Base-by-base conservation (phyloP, 2,797 vertebrate genomes). In the Agapornis canus region DNA sequence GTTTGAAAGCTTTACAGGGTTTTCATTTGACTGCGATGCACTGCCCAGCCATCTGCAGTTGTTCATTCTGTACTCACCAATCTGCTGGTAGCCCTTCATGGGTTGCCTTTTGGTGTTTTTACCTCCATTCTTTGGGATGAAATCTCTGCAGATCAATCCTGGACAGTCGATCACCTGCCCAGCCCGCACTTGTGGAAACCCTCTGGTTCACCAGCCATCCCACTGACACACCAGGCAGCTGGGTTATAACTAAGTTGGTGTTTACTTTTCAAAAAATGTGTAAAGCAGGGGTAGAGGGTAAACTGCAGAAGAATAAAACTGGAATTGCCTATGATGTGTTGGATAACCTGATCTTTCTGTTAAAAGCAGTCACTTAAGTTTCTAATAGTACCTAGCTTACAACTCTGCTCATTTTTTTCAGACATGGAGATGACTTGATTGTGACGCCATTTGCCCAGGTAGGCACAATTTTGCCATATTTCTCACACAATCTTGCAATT, bases 361-460 rank as follows among this genome's bases (percentile, higher is more conserved):
- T 59, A 51, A 82, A 81, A 91, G 39, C 32, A 60, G 11, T 29
- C 45, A 43, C 27, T 49, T 59, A 69, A 84, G 17, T 86, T 79
- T 43, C 69, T 43, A 21, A 6, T 68, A 64, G 45, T 61, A 48
- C 43, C 95, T 97, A 93, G 96, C 69, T 60, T n/a, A 25, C 11
- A 80, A 64, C 68, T 96, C 95, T 96, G 45, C 94, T 97, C 89
- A 5, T 97, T 95, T 98, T 98, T 96, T 99, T 91, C 98, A 99
- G 99, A 98, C 99, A 99, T 65, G 99, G 99, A 97, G 99, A 99
- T 98, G 99, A 99, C 98, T 99, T 99, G 99, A 99, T 99, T 98
- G 99, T 99, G 98, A 99, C 99, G 54, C 99, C 99, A 65, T 99
- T 99, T 98, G 99, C 99, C 98, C 99, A 99, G 99, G 99, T 99